Evolutionary conservation across 2,113 vertebrate genomes (phyloP).

Genomic region (Glareola pratincola): DNA sequence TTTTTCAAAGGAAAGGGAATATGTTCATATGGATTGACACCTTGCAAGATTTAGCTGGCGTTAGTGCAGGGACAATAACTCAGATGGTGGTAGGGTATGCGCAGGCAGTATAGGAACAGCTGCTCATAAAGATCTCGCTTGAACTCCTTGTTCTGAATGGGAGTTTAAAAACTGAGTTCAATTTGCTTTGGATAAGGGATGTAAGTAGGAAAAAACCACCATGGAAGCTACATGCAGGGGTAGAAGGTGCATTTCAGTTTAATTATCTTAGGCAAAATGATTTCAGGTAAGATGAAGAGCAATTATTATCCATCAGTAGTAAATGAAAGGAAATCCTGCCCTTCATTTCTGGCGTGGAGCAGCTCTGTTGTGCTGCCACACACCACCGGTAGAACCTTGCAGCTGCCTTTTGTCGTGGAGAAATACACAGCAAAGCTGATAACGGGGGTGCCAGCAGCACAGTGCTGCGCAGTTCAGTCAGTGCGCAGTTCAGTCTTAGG

Average conservation of each 20-base stretch:
- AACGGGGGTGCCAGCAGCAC: rapidly evolving
- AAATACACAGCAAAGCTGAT: background rate
- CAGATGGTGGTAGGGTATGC: background rate
- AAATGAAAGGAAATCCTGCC: background rate
- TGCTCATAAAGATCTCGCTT: background rate
- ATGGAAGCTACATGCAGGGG: rapidly evolving
- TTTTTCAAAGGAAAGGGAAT: background rate
- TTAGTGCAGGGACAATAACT: background rate
- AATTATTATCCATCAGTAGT: background rate
- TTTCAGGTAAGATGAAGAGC: background rate
- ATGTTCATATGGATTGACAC: background rate
- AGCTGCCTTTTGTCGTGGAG: background rate
- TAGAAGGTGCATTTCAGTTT: background rate
- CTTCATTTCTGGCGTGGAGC: background rate
- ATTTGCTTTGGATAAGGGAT: background rate
- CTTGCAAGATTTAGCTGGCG: background rate
- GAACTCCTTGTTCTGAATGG: background rate
- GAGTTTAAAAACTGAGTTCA: background rate
- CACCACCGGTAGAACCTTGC: background rate
- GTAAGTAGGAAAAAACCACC: background rate
- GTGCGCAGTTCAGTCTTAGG: background rate
- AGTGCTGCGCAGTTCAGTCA: rapidly evolving
- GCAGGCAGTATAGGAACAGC: background rate
- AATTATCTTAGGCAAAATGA: background rate
- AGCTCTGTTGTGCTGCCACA: background rate